Evolutionary conservation across 2,113 vertebrate species (phyloP).

Genomic region (Carettochelys insculpta): DNA sequence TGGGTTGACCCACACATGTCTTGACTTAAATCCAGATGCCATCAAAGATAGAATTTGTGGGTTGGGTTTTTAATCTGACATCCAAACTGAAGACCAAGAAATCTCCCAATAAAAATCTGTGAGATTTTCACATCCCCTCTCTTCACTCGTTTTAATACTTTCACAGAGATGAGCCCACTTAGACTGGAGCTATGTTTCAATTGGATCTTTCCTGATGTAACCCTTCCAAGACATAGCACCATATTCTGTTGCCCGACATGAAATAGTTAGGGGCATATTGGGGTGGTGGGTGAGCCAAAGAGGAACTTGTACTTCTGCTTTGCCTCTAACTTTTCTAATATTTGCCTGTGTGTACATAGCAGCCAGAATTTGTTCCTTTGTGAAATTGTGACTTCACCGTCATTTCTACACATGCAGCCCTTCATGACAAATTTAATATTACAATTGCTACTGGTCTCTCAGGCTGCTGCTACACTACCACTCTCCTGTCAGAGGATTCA

Average conservation of each 20-base stretch:
- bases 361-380: constrained; percentile 55
- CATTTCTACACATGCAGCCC: constrained; percentile 38
- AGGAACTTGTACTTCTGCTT: constrained; percentile 52
- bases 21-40: constrained; percentile 22
- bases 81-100: background rate
- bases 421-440: constrained; percentile 34
- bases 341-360: constrained; percentile 51
- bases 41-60: background rate
- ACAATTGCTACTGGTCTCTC: too few species aligned
- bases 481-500: too few species aligned
- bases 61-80: background rate
- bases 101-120: background rate
- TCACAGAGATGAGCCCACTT: background rate
- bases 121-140: background rate
- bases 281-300: constrained; percentile 31
- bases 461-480: too few species aligned
- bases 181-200: constrained; percentile 27
- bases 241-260: constrained; percentile 51
- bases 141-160: background rate
- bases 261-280: constrained; percentile 49
- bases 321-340: background rate
- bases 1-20: constrained; percentile 11
- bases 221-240: constrained; percentile 59
- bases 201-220: background rate
- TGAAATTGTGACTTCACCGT: constrained; percentile 24